phyloP scores from a whole-genome alignment of 2,797 vertebrate species.

The Pangasius mekongensis region DNA sequence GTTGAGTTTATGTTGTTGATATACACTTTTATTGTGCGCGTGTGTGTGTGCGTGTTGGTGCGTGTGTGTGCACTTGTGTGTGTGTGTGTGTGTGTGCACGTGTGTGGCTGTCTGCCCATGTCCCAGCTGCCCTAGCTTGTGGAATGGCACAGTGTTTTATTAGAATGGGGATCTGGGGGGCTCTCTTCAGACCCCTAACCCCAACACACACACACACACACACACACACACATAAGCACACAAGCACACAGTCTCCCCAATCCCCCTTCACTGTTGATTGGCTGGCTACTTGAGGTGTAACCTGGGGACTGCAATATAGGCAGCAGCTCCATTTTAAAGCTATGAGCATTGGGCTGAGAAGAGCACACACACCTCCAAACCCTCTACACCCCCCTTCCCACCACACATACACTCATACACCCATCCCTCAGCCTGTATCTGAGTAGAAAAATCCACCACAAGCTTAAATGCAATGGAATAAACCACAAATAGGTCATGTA shows the following conservation, averaged over 20 bases:
- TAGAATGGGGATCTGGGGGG: constrained; percentile 77
- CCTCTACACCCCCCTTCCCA: neutral
- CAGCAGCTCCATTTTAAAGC: constrained; percentile 55
- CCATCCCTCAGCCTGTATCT: constrained; percentile 21
- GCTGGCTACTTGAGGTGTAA: constrained; percentile 64
- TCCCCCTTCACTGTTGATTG: constrained; percentile 65
- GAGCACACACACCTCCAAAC: constrained; percentile 26
- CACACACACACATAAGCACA: constrained; percentile 35
- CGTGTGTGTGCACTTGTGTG: neutral
- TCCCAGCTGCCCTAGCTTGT: constrained; percentile 75
- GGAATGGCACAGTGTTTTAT: constrained; percentile 79
- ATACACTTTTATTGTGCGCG: constrained; percentile 39
- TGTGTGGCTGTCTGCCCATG: constrained; percentile 64
- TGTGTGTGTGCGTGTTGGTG: constrained; percentile 31
- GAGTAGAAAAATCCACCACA: neutral
- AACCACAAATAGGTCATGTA: constrained; percentile 18
- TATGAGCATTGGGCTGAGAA: constrained; percentile 53
- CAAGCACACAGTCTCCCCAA: constrained; percentile 58
- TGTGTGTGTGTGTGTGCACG: constrained; percentile 30
- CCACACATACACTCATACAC: constrained; percentile 20
- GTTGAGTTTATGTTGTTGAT: constrained; percentile 50
- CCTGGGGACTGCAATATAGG: constrained; percentile 57
- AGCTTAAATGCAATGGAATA: neutral
- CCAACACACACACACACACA: constrained; percentile 54
- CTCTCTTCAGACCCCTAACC: constrained; percentile 63